Base-by-base conservation (phyloP, 1,140 invertebrate species). In the Lasioglossum albipes region DNA sequence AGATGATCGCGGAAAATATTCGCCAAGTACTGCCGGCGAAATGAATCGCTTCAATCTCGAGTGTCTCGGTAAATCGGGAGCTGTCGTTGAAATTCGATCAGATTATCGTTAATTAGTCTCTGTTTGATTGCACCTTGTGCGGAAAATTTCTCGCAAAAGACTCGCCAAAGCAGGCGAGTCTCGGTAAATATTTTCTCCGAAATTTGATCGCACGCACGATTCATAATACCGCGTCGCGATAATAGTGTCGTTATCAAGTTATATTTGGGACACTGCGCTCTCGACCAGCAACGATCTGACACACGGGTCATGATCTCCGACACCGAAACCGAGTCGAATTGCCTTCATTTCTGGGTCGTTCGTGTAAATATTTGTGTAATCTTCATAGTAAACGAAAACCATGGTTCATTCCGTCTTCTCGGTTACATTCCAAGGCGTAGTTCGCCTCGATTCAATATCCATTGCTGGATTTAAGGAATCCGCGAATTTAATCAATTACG, bases 101-200 rank as follows among this genome's bases (percentile, higher is more conserved):
- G 10, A 45, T 13, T 49, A 13, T 49, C 13, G 0, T 36, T 12
- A 20, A 42, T 41, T 7, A 9, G 2, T 57, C 7, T 13, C 57
- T 10, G 45, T 49, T 49, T 12, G 45, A n/a, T 49, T 49, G 36
- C n/a, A 59, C 1, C 16, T n/a, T 0, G 16, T 9, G 42, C 59
- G 65, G 41, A 27, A 66, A 41, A 20, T 54, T 62, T 18, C 52
- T 2, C 41, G 52, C 20, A 0, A 4, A 20, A 20, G 2, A 12
- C 52, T 2, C 41, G 52, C 20, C 0, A 4, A 20, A 20, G 2
- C 13, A 42, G 12, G 1, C 66, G 3, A 2, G 2, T 12, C 10
- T 13, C 2, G 2, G 54, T 77, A 70, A 77, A 71, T 64, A 78
- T 71, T 71, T 71, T 72, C n/a, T 52, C 31, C 52, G 20, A 16